phyloP scores from a whole-genome alignment of 2,113 vertebrate species.

The Ivindomyrus marchei region DNA sequence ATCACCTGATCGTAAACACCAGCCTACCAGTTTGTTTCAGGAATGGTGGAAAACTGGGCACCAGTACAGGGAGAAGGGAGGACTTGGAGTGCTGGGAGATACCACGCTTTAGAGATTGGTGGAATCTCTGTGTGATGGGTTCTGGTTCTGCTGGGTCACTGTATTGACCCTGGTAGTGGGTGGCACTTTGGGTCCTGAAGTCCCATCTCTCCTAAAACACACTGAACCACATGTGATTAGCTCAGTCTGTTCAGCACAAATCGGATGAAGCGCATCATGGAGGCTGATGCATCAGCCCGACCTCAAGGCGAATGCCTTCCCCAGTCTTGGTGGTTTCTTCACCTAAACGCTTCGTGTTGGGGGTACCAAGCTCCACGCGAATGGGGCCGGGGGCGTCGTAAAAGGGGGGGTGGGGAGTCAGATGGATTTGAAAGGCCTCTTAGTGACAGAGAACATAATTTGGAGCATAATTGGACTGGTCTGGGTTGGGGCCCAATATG shows the following conservation, averaged over 20 bases:
- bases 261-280: neutral
- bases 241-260: neutral
- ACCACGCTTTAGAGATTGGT: neutral
- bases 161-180: neutral
- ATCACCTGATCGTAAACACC: neutral
- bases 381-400: neutral
- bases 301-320: neutral
- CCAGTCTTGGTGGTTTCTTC: neutral
- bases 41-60: neutral
- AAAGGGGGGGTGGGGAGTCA: neutral
- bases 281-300: neutral
- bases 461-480: neutral
- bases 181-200: neutral
- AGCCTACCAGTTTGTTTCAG: neutral
- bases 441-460: neutral
- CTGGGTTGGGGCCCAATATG: neutral
- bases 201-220: neutral
- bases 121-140: neutral
- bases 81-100: neutral
- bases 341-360: neutral
- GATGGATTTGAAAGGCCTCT: neutral
- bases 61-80: neutral
- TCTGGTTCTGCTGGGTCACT: neutral
- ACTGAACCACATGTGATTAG: neutral
- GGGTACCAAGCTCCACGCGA: neutral